Evolutionary conservation across 2,797 vertebrate species (phyloP), one percentile per base, ranked within the genome.

Genomic region (Percopsis omiscomaycus): DNA sequence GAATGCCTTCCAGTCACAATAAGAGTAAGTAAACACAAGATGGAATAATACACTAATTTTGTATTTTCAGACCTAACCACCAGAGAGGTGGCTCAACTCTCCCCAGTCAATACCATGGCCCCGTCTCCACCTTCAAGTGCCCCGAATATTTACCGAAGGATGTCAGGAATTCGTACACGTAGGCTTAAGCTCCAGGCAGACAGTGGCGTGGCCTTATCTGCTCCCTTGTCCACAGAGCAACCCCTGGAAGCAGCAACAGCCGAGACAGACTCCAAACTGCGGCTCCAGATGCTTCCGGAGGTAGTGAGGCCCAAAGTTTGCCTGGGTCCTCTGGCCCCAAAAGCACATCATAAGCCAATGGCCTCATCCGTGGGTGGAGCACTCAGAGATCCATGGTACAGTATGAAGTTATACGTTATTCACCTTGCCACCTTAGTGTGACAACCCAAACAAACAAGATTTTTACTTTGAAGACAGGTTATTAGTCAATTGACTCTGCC

Each of bases 31-130:
- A 4, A 37, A 37, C 5, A 37, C 4, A 37, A 37, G 4, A 6
- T 37, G 4, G 32, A 4, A 6, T 37, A 37, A 37, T 37, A 37
- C 4, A 3, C 32, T 6, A 1, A 37, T 62, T 22, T 57, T 13
- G 42, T 51, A 2, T 50, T 76, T 73, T 60, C 59, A 92, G 83
- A 84, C 27, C 32, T 77, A 51, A 66, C 42, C 65, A 71, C 68
- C 8, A 71, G 47, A 61, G 75, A 86, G 4, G 4, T 77, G 13
- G 60, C 82, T 66, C 77, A 42, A 16, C 67, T 80, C 10, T 83
- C 71, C 11, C 87, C 90, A 1, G 90, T 86, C 49, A 80, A 88
- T 52, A 81, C 84, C 45, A 71, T 79, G 56, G 61, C 56, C 5
- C 91, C 93, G 55, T 88, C 90, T 42, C 73, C 78, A 54, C 60